phyloP scores from a whole-genome alignment of 2,888 invertebrate species.

The Craniophora ligustri region DNA sequence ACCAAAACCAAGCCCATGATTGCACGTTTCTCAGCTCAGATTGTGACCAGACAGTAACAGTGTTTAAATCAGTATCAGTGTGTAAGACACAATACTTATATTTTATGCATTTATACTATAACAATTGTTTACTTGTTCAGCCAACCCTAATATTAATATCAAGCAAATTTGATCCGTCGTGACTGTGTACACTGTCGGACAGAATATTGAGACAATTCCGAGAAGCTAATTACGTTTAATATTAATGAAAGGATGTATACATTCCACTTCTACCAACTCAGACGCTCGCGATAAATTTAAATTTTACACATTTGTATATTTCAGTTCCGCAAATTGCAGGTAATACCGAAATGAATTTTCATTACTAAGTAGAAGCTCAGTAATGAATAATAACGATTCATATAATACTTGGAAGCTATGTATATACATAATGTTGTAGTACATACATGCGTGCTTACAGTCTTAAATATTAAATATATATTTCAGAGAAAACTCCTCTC shows the following conservation, averaged over 20 bases:
- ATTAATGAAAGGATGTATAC: conserved; percentile 20
- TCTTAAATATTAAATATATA: not conserved
- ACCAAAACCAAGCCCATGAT: too few relatives aligned
- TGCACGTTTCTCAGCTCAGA: too few relatives aligned
- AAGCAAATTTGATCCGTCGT: conserved; percentile 1
- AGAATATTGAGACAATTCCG: conserved; percentile 23
- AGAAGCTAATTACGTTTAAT: conserved; percentile 22
- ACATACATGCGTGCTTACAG: not conserved
- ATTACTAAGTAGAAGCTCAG: conserved; percentile 1
- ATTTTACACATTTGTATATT: conserved; percentile 4
- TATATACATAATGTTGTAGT: conserved; percentile 1
- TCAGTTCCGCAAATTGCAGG: not conserved
- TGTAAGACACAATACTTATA: too few relatives aligned
- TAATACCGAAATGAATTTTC: conserved; percentile 3
- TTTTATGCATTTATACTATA: too few relatives aligned
- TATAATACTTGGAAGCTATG: not conserved
- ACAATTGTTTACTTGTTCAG: not conserved
- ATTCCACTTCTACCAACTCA: not conserved
- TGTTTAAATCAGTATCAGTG: too few relatives aligned
- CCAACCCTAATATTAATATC: conserved; percentile 1
- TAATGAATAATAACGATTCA: not conserved
- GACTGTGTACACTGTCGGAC: conserved; percentile 21
- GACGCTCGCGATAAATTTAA: conserved; percentile 1
- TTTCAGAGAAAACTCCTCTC: conserved; percentile 21
- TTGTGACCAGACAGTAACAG: too few relatives aligned